These are phyloP conservation scores for Stylophora pistillata DNA, from an alignment of 64 coral and sea anemone species.

Conservation along the genomic window DNA sequence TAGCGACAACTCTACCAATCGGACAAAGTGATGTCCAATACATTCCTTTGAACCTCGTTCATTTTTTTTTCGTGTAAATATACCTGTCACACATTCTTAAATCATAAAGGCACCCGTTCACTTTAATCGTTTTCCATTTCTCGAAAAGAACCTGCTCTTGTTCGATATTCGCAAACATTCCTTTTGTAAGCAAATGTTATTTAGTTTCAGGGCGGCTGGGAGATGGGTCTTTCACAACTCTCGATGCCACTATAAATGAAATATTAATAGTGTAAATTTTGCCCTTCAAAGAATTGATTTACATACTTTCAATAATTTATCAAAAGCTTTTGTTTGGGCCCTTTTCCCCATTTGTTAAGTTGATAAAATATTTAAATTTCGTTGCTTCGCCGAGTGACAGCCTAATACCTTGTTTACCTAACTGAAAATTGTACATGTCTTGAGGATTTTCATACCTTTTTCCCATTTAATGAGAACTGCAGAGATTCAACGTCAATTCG, in stretches of 20 bases:
- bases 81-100: constrained; percentile 17
- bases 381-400: constrained; percentile 75
- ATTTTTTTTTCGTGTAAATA: constrained; percentile 25
- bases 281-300: constrained; percentile 96
- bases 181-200: constrained; percentile 11
- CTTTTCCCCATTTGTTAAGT: constrained; percentile 93
- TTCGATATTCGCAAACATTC: constrained; percentile 9
- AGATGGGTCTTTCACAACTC: constrained; percentile 36
- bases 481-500: neutral
- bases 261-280: constrained; percentile 96
- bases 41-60: constrained; percentile 12
- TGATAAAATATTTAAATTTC: constrained; percentile 99
- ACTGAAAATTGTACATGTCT: constrained; percentile 70
- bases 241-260: constrained; percentile 85
- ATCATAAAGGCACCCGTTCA: constrained; percentile 33
- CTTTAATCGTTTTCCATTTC: constrained; percentile 15
- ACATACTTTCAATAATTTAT: constrained; percentile 97
- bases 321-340: constrained; percentile 74
- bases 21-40: neutral
- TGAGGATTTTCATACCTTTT: constrained; percentile 20
- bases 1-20: neutral
- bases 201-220: constrained; percentile 23
- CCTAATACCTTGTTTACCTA: constrained; percentile 83
- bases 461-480: neutral
- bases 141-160: neutral